Base-by-base conservation (phyloP, 2,797 vertebrate genomes). In the Enteromius mattozi region DNA sequence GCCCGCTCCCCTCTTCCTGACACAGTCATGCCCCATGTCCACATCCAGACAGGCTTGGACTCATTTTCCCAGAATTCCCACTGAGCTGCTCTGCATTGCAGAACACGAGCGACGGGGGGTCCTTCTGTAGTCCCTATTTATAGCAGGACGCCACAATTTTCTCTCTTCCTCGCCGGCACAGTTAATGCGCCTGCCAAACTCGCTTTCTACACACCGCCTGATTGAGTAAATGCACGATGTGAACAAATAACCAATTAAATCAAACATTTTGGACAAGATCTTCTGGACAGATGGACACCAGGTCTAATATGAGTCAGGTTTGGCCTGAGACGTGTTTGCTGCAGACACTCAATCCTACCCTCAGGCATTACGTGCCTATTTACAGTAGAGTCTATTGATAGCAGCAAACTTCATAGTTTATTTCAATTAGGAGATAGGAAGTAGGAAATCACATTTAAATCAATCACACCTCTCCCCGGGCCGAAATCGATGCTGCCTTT, bases 361-460 rank as follows among this genome's bases (percentile, higher is more conserved):
- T 51, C 78, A 59, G 74, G 84, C 77, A n/a, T 42, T 54, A 49
- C 40, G 45, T 75, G 83, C 84, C 87, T 88, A 86, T 89, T 89
- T 89, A 89, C 89, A 87, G 89, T 88, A 89, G 74, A 84, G 86
- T 85, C 89, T 89, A 89, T 89, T 89, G 89, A 89, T 89, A 89
- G 89, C 87, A 88, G 89, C 74, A 63, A 88, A 88, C 86, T 85
- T 88, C 83, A 88, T 85, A 87, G 87, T 89, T 89, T 89, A 89
- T 89, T 89, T 89, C 89, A 89, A 89, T 89, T 89, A 89, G 86
- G 74, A 87, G 80, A 87, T 87, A 88, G 89, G 89, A 89, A 89
- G 88, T 88, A 87, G 89, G 87, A 87, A 89, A 89, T 89, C 89
- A 89, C 86, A 85, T 89, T 88, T 86, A 89, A 89, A 89, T 89